Evolutionary conservation across 2,113 vertebrate genomes (phyloP), one percentile per base, ranked within the genome.

Genomic region (Hystrix cristata): DNA sequence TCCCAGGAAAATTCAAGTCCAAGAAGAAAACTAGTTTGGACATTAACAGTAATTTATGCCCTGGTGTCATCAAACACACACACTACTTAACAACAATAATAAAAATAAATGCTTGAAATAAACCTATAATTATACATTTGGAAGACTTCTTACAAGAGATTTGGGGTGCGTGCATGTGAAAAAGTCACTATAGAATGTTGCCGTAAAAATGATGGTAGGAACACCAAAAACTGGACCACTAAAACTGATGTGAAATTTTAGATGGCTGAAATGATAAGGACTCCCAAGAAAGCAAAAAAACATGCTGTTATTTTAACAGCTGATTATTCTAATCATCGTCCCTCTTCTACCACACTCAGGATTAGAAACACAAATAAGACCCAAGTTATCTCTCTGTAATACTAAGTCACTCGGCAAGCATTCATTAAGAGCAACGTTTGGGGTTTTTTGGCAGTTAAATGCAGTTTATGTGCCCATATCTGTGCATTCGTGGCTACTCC

Each of bases 361-460:
- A 85, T 94, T 67, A 96, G 55, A 97, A 85, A 72, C 89, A 82
- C 86, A 90, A 96, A 67, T 34, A 71, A 97, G 48, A 57, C 80
- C 80, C 81, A 96, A 94, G 84, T 97, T 97, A 95, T 83, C 60
- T 97, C 91, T 97, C 97, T 93, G 93, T 92, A 97, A 90, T 97
- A 90, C 84, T 87, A 98, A 97, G 95, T 93, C 81, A 98, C 93
- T 97, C 89, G 4, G 15, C 78, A 85, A 92, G 55, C 87, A 55
- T 74, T 98, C 97, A 97, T 97, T 90, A 96, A 98, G 98, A 98
- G 92, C 84, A 96, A 71, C 95, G 91, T 76, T 48, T 85, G 82
- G 74, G 87, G 27, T 76, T 98, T 97, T 69, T 38, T 93, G 87
- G 90, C 21, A 53, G 31, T 19, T 88, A 79, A 87, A 43, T 60